Percentiles rank a stretch among this genome's conserved stretches.
These are phyloP conservation scores for Drosophila diplacantha DNA, from an alignment of 2,888 invertebrate genomes.

Conservation along the genomic window DNA sequence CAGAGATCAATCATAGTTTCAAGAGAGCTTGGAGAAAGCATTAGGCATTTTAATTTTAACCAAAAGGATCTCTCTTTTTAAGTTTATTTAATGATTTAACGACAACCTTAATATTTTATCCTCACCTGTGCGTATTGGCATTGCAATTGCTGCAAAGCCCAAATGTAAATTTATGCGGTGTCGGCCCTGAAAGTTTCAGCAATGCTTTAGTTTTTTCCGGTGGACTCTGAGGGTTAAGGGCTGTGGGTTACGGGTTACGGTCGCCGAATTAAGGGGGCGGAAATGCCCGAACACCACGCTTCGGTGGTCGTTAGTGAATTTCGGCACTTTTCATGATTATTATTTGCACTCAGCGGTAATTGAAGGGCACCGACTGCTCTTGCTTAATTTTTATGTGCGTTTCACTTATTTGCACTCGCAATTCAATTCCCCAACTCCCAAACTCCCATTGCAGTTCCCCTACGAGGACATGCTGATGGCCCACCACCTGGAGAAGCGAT, in stretches of 20 bases:
- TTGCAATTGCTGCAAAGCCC: conserved; percentile 43
- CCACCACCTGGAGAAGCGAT: conserved; percentile 82
- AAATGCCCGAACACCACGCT: conserved; percentile 22
- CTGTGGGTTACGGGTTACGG: conserved; percentile 1
- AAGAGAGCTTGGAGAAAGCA: too few relatives aligned
- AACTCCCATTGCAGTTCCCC: conserved; percentile 67
- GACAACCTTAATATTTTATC: not conserved
- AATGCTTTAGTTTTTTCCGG: conserved; percentile 39
- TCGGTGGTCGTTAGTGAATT: conserved; percentile 58
- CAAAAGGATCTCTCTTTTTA: not conserved
- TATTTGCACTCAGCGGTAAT: conserved; percentile 70
- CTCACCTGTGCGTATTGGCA: conserved; percentile 26
- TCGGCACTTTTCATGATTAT: conserved; percentile 70
- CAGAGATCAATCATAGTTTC: too few relatives aligned
- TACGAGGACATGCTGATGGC: conserved; percentile 78
- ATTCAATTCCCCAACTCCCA: conserved; percentile 13
- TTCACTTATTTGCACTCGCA: conserved; percentile 19
- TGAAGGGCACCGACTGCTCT: conserved; percentile 50
- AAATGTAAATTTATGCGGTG: conserved; percentile 62
- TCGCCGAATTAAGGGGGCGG: conserved; percentile 10
- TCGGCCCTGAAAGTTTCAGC: conserved; percentile 50
- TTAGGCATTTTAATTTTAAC: not conserved
- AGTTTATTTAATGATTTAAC: not conserved
- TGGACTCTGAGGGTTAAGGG: conserved; percentile 15
- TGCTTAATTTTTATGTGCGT: conserved; percentile 60